These are phyloP conservation scores for Glaucopsyche alexis DNA, from an alignment of 2,888 invertebrate genomes.

Conservation along the genomic window DNA sequence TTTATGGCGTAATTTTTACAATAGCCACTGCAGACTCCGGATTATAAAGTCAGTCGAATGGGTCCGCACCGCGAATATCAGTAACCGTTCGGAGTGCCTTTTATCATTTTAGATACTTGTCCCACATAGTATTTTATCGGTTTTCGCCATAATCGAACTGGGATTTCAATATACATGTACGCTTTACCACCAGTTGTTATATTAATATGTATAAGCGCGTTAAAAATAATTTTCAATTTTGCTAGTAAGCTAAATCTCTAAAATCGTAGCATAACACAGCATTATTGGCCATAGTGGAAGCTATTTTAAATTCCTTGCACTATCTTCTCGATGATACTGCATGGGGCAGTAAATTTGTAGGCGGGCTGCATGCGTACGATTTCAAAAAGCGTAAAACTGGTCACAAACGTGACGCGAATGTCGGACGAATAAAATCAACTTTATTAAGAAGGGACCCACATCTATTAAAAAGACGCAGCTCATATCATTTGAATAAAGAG, in stretches of 20 bases:
- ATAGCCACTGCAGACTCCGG: conserved; percentile 49
- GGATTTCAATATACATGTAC: neutral
- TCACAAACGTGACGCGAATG: conserved; percentile 24
- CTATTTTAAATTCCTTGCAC: conserved; percentile 5
- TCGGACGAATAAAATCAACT: neutral
- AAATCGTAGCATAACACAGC: neutral
- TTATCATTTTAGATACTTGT: conserved; percentile 22
- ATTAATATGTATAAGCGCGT: neutral
- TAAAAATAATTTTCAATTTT: neutral
- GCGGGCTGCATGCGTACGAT: conserved; percentile 12
- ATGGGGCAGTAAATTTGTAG: neutral
- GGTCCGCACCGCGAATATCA: neutral
- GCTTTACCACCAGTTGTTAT: neutral
- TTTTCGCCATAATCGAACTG: neutral
- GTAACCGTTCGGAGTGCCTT: neutral
- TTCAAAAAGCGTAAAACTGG: conserved; percentile 25
- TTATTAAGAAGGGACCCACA: conserved; percentile 12
- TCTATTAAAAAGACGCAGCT: conserved; percentile 6
- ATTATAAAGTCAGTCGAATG: conserved; percentile 29
- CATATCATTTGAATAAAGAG: conserved; percentile 17
- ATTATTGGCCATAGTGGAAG: neutral
- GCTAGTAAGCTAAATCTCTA: neutral
- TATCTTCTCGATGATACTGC: conserved; percentile 6
- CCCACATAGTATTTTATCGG: neutral
- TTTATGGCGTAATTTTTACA: conserved; percentile 74